phyloP scores from a whole-genome alignment of 1,140 invertebrate species.

The Lepidurus packardi region DNA sequence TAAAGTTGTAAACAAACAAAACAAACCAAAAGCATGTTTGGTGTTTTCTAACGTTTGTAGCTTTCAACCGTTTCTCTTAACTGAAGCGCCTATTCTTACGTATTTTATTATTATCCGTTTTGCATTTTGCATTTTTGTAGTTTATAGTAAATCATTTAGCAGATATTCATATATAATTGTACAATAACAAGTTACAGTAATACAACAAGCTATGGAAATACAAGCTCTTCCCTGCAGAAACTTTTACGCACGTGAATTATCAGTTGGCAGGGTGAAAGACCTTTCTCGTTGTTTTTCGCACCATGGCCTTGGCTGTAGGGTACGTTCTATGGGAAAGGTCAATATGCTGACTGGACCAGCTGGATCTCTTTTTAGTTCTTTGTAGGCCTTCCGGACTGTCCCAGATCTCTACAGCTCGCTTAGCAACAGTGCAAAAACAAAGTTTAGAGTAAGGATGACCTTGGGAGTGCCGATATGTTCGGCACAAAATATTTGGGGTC shows the following conservation, averaged over 20 bases:
- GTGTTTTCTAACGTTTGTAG: neutral
- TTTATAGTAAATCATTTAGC: neutral
- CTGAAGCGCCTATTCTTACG: neutral
- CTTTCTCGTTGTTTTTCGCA: neutral
- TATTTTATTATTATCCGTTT: conserved; percentile 5
- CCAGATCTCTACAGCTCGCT: neutral
- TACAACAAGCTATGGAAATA: too few species aligned
- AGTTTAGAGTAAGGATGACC: neutral
- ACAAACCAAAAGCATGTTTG: neutral
- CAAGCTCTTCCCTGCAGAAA: too few species aligned
- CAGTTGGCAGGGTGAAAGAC: neutral
- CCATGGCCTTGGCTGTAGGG: conserved; percentile 17
- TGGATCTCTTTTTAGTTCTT: neutral
- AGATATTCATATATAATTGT: too few species aligned
- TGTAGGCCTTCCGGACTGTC: neutral
- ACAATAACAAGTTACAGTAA: too few species aligned
- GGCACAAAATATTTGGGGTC: too few species aligned
- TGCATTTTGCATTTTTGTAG: neutral
- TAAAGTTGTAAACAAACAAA: neutral
- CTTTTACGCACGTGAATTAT: neutral
- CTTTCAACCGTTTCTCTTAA: neutral
- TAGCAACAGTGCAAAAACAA: neutral
- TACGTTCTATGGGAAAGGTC: neutral
- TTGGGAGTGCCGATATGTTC: neutral
- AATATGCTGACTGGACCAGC: neutral